Base-by-base conservation (phyloP, 2,888 invertebrate species). In the Sarcophaga caerulescens region DNA sequence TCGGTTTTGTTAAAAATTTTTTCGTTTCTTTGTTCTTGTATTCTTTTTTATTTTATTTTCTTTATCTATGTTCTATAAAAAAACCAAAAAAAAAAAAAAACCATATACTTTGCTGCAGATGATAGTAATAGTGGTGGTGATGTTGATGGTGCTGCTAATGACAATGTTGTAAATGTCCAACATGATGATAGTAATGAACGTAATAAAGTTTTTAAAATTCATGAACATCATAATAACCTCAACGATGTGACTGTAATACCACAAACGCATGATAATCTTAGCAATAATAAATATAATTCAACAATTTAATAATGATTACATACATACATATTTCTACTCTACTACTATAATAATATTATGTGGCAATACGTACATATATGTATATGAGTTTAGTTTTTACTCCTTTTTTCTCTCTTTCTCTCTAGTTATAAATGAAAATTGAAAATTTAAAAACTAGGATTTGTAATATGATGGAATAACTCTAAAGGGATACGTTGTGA, bases 221-320 rank as follows among this genome's bases (percentile, higher is more conserved):
- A 85, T 80, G 79, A 80, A 75, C 70, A 80, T 73, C 88, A 88
- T 82, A 85, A 88, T 87, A 86, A 89, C 85, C 86, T 86, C 17
- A 52, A 52, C 84, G 88, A 88, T 88, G 87, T 84, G 85, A 84
- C 84, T 89, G 87, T 80, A 77, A 85, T 35, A 78, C 80, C 73
- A 81, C 62, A 75, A 75, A 70, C 45, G 52, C 78, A 69, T 12
- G 69, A 69, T 19, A 80, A 76, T 65, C 63, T 77, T 77, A 77
- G 21, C 60, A 70, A 81, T 73, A 73, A 65, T 81, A 59, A 75
- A 73, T 10, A 44, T n/a, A 45, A 52, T 52, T 14, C 12, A 4
- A 52, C 52, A 14, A 52, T 52, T 52, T 45, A 14, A 62, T 60
- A 45, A 45, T 44, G 8, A 60, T 59, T 44, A 44, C 4, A 47